Evolutionary conservation across 2,888 invertebrate genomes (phyloP), one percentile per base, ranked within the genome.

Genomic region (Taenaris catops): DNA sequence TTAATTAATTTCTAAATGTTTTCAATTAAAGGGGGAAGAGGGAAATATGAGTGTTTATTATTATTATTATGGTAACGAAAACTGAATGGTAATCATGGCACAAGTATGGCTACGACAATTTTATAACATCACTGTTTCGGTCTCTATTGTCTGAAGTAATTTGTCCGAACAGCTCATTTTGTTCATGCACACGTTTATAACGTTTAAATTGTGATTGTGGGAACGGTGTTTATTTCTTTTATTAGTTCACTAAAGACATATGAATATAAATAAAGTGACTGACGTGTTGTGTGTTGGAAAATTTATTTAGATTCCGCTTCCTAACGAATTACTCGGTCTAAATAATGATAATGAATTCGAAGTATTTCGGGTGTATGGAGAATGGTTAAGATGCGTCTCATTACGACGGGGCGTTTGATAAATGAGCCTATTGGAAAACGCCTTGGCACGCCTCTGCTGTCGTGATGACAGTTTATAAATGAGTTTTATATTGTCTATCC

Each of bases 401-500:
- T 81, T 83, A 79, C 71, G 73, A 75, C 71, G 60, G 68, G 66
- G 69, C 66, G 66, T 71, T 71, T 83, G 83, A 84, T 83, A 78
- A 79, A 84, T 70, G 83, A 80, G 69, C 59, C 64, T 74, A 81
- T 83, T 74, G 81, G 81, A 74, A 80, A 76, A 73, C 70, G 76
- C 69, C 74, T 76, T 71, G 70, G 75, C 75, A 74, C 76, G 76
- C 75, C 69, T 68, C 66, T 63, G 68, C 64, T 69, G 76, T 76
- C 79, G 72, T 62, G 55, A 60, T 75, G 81, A 78, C 78, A 67
- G 73, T 69, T 71, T 75, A 81, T 83, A 83, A 83, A 84, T 83
- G 78, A 74, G 71, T 72, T 80, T 79, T 78, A 79, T 76, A 80
- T 76, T 71, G 75, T 81, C 78, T 75, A 74, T 78, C 73, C 70